phyloP scores from a whole-genome alignment of 2,797 vertebrate species.

The Lithobates sylvaticus region DNA sequence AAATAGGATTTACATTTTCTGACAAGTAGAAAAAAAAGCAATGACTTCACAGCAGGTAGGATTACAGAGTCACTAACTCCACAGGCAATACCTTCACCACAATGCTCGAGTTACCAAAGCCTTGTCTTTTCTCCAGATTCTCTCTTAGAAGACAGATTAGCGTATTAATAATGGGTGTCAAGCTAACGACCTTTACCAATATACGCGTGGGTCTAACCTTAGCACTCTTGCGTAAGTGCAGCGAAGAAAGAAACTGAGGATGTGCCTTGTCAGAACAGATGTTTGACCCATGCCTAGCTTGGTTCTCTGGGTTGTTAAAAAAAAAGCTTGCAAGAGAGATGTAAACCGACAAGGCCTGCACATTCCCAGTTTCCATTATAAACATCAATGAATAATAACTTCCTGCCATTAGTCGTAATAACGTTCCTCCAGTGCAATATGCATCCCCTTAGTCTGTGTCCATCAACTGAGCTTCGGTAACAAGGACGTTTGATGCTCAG shows the following conservation, averaged over 20 bases:
- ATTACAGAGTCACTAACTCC: neutral
- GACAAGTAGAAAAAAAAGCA: neutral
- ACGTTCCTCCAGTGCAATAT: conserved; percentile 9
- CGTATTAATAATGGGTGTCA: conserved; percentile 1
- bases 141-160: neutral
- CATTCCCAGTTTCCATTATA: conserved; percentile 29
- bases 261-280: conserved; percentile 2
- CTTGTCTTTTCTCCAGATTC: conserved; percentile 24
- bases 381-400: conserved; percentile 59
- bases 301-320: conserved; percentile 9
- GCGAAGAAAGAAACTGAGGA: neutral
- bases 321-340: conserved; percentile 27
- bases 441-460: conserved; percentile 18
- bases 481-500: conserved; percentile 49
- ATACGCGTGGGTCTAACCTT: conserved; percentile 1
- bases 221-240: neutral
- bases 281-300: neutral
- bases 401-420: conserved; percentile 55
- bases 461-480: conserved; percentile 17
- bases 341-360: conserved; percentile 21
- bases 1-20: neutral
- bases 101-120: neutral
- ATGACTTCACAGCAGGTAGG: neutral
- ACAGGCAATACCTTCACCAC: neutral
- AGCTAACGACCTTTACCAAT: neutral